Evolutionary conservation across 1,140 invertebrate species (phyloP), one percentile per base, ranked within the genome.

Genomic region (Mylabris phalerata): DNA sequence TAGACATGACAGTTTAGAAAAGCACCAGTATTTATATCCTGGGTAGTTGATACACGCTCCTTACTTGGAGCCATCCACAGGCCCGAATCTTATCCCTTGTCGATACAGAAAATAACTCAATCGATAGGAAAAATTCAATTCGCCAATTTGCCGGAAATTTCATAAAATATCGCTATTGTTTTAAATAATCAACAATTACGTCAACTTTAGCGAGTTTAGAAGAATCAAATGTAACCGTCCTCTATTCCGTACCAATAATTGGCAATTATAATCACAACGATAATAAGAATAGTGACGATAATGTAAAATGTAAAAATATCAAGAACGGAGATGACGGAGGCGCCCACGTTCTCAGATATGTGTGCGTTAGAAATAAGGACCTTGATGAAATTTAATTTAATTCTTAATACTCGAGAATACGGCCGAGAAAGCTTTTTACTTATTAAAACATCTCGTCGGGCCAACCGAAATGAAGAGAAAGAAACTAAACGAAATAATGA

Each of bases 371-470:
- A 11, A 7, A 42, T 10, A n/a, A 42, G 41, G 41, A 10, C 11
- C 9, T 42, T 42, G 41, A 42, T 42, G 10, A 42, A 42, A 42
- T 42, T 50, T 60, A 55, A 60, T 60, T 55, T 55, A 55, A 60
- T 60, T 60, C 51, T 44, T 55, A 60, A 60, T 54, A 55, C 58
- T 25, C 58, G 19, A 19, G 19, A 48, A 54, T 60, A 46, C 51
- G 51, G 46, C 50, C 43, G 46, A 32, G 58, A 60, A 60, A 45
- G 32, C 48, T 55, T 47, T 42, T 48, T 48, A 59, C 47, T 60
- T 60, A 60, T 60, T 60, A 60, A 60, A 60, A 60, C 56, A 60
- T 60, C 52, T 60, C 46, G 50, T 38, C 50, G 54, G 51, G 32
- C 4, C 2, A 32, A 32, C 32, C 32, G 32, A 32, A 32, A 32